phyloP scores from a whole-genome alignment of 2,797 vertebrate genomes.

The Sebastes oblongus region DNA sequence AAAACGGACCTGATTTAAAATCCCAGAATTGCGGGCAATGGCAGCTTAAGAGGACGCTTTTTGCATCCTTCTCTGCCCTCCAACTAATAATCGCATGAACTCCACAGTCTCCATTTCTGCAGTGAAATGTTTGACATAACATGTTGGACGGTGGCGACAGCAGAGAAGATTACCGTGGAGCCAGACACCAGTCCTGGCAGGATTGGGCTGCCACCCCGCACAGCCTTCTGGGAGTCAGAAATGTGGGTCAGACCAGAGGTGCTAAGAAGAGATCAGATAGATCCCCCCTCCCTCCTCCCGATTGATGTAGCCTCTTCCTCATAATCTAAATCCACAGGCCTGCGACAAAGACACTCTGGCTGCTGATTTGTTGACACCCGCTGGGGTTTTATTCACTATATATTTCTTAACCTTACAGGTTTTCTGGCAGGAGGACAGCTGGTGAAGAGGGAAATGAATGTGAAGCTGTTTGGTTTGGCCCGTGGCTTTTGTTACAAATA shows the following conservation, averaged over 20 bases:
- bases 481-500: background rate
- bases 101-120: constrained; percentile 2
- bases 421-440: background rate
- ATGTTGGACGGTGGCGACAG: constrained; percentile 29
- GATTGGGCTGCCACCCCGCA: constrained; percentile 48
- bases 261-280: constrained; percentile 69
- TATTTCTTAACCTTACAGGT: background rate
- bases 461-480: background rate
- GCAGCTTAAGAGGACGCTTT: constrained; percentile 39
- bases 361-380: constrained; percentile 6
- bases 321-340: constrained; percentile 64
- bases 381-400: constrained; percentile 5
- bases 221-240: constrained; percentile 64
- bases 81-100: constrained; percentile 49
- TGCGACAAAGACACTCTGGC: constrained; percentile 9
- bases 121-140: constrained; percentile 49
- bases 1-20: constrained; percentile 56
- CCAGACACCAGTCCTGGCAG: constrained; percentile 50
- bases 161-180: constrained; percentile 62
- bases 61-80: constrained; percentile 9
- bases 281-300: constrained; percentile 1
- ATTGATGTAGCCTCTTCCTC: constrained; percentile 25
- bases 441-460: background rate
- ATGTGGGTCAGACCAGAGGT: constrained; percentile 82
- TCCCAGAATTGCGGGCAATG: constrained; percentile 13